phyloP scores from a whole-genome alignment of 2,888 invertebrate genomes.

The Ophion obscuratus region DNA sequence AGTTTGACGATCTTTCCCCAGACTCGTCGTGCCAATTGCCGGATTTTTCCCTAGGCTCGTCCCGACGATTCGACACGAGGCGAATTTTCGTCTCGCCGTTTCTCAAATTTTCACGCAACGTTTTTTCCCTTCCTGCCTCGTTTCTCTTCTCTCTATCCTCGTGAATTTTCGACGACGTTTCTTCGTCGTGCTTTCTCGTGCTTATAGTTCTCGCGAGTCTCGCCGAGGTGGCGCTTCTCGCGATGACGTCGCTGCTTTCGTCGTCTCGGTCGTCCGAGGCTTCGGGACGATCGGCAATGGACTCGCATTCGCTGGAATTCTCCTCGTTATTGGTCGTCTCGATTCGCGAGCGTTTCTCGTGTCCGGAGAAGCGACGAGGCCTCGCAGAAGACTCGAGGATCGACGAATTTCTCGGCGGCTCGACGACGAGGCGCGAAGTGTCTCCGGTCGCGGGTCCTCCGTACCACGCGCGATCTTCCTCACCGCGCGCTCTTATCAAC shows the following conservation, averaged over 20 bases:
- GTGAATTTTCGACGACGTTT: neutral
- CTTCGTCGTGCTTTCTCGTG: neutral
- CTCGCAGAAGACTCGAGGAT: neutral
- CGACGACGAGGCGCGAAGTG: neutral
- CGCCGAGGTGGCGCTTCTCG: neutral
- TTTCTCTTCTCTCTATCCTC: neutral
- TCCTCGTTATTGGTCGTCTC: neutral
- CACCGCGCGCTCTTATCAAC: neutral
- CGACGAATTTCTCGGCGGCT: neutral
- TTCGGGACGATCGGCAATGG: neutral
- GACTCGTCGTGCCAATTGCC: neutral
- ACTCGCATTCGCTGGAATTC: neutral
- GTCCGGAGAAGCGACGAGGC: neutral
- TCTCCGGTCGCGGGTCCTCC: neutral
- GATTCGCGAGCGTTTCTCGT: neutral
- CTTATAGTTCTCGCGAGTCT: neutral
- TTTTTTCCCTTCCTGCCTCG: neutral
- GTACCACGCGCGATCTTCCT: neutral
- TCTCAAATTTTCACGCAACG: constrained; percentile 1
- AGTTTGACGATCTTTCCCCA: neutral
- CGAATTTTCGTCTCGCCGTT: constrained; percentile 37
- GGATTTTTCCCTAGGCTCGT: neutral
- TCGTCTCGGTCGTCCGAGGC: neutral
- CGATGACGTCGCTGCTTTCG: neutral
- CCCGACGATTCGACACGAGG: neutral